Evolutionary conservation across 2,888 invertebrate species (phyloP).

Genomic region (Aspidiotus rigidus): DNA sequence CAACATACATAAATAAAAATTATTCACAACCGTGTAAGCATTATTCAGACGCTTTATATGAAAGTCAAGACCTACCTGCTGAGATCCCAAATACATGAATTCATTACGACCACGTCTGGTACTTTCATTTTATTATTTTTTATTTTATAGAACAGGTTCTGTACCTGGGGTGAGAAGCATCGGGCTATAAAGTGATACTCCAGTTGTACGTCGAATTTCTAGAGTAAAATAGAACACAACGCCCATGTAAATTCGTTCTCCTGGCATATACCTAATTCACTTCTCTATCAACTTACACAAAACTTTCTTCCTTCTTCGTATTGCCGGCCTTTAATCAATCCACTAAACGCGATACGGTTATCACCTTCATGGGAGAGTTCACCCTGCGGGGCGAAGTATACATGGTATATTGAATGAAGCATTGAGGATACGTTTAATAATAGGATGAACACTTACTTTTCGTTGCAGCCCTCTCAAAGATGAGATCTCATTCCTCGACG

Average conservation of each 20-base stretch:
- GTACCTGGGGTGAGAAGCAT: constrained; percentile 43
- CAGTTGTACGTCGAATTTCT: constrained; percentile 37
- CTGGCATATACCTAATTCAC: neutral
- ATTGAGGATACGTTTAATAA: neutral
- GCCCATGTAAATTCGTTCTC: neutral
- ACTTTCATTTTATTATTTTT: constrained; percentile 37
- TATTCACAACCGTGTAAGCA: no score
- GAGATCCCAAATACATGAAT: constrained; percentile 47
- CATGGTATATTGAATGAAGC: neutral
- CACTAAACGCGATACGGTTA: constrained; percentile 42
- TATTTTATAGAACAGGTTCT: constrained; percentile 42
- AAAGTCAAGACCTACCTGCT: constrained; percentile 39
- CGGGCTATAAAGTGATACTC: constrained; percentile 45
- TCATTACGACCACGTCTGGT: constrained; percentile 47
- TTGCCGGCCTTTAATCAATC: constrained; percentile 42
- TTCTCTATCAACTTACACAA: constrained; percentile 12
- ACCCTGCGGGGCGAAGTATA: neutral
- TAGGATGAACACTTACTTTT: constrained; percentile 14
- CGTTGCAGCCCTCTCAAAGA: neutral
- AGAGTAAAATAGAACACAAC: constrained; percentile 6
- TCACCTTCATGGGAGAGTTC: constrained; percentile 42
- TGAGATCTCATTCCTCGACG: constrained; percentile 22
- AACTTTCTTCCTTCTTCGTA: constrained; percentile 44
- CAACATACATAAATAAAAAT: no score
- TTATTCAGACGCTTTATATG: no score